Conservation (phyloP, 1,140 invertebrate genomes). For the Hyles vespertilio region DNA sequence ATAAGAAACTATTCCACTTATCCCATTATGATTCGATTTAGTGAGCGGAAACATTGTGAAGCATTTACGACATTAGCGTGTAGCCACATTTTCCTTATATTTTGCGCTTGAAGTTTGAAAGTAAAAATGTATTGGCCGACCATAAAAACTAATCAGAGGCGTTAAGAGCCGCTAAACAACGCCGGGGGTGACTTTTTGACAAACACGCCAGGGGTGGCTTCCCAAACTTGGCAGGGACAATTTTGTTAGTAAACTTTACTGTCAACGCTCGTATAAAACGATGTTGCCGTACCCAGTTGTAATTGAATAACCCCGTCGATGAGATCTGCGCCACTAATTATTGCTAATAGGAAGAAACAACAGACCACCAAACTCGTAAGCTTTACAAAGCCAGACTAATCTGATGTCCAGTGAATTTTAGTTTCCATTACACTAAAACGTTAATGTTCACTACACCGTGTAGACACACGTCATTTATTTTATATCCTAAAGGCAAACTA, state of each 20-base stretch:
- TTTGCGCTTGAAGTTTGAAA: slow-evolving; percentile 34
- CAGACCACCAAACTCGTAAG: too few relatives aligned
- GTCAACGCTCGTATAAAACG: slow-evolving; percentile 40
- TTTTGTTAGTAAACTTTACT: slow-evolving; percentile 43
- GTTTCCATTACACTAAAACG: too few relatives aligned
- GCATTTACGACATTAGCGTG: neutral
- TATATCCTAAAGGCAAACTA: too few relatives aligned
- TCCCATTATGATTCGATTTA: too few relatives aligned
- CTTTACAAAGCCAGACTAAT: too few relatives aligned
- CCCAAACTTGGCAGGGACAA: slow-evolving; percentile 31
- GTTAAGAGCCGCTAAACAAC: slow-evolving; percentile 44
- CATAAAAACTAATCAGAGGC: slow-evolving; percentile 56
- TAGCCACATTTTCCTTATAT: slow-evolving; percentile 25
- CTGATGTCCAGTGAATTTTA: too few relatives aligned
- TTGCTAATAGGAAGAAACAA: neutral
- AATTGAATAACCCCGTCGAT: slow-evolving; percentile 25
- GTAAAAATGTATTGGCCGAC: slow-evolving; percentile 31
- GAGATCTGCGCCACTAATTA: slow-evolving; percentile 9
- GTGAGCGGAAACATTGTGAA: too few relatives aligned
- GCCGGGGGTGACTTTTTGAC: slow-evolving; percentile 40
- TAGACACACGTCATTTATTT: too few relatives aligned
- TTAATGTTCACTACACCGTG: too few relatives aligned
- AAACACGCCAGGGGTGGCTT: slow-evolving; percentile 37
- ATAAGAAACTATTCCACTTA: slow-evolving; percentile 4
- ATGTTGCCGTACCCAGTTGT: slow-evolving; percentile 29